Evolutionary conservation across 64 coral and sea anemone species (phyloP), one percentile per base, ranked within the genome.

Genomic region (Trachythela sp.): DNA sequence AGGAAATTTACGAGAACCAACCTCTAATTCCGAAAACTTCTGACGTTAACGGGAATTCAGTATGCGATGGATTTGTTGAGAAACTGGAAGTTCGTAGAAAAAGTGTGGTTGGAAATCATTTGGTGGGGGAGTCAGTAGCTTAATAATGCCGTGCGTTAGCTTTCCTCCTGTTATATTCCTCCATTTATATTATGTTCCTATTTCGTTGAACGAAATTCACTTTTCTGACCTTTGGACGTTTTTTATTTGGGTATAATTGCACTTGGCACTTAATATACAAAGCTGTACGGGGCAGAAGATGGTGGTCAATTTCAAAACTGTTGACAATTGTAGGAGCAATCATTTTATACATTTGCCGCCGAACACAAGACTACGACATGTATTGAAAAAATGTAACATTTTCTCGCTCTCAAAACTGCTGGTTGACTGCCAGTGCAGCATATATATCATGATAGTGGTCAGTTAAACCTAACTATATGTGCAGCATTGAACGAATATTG

Each of bases 131-230:
- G 75, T 80, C 75, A 34, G 27, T 80, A 17, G 75, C 75, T 39
- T 80, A 36, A 72, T 26, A 52, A 64, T 26, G 4, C 20, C 22
- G 56, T 64, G 56, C 26, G 4, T 6, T 64, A 64, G 6, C 20
- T n/a, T n/a, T 64, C 13, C 26, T 26, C 22, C 13, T 11, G 13
- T 52, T 1, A 11, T 20, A 52, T 52, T 52, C 1, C 22, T 52
- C 2, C 49, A 1, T 15, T 52, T 52, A 1, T 18, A 1, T 64
- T 8, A 64, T 64, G 20, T 27, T n/a, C 56, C 0, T 64, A 64
- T 64, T 64, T 64, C 56, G 56, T 64, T 64, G 56, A 64, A 64
- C 56, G 56, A 64, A 64, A 64, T 64, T n/a, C 26, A 64, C 14
- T 59, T 59, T 3, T n/a, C 15, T 59, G 54, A 59, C 2, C 15